Conservation (phyloP, 2,888 invertebrate genomes). For the Malachius bipustulatus region DNA sequence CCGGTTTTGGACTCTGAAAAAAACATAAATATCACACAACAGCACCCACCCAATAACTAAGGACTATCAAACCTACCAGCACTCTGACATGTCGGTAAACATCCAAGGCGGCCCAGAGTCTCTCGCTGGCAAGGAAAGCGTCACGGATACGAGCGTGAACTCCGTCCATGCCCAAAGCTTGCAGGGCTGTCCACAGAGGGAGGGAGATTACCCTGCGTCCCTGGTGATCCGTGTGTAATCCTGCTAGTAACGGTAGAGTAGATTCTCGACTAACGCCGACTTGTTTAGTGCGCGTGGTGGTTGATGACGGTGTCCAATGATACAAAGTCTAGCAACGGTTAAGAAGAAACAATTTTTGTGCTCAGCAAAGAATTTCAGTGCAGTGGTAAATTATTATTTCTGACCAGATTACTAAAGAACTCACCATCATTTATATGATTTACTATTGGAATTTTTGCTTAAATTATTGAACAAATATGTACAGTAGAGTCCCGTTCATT, state of each 20-base stretch:
- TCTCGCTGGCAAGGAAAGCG: conserved; percentile 62
- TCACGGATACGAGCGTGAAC: conserved; percentile 58
- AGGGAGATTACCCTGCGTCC: conserved; percentile 59
- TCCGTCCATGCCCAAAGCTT: conserved; percentile 58
- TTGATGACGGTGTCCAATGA: conserved; percentile 37
- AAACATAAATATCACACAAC: conserved; percentile 7
- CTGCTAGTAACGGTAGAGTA: conserved; percentile 47
- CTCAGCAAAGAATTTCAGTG: not conserved
- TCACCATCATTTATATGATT: too few species aligned
- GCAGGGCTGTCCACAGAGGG: conserved; percentile 74
- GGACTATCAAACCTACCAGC: conserved; percentile 45
- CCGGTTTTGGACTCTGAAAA: conserved; percentile 65
- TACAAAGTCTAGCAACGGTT: conserved; percentile 31
- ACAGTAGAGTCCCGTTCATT: too few species aligned
- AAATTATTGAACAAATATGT: too few species aligned
- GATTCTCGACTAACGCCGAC: conserved; percentile 41
- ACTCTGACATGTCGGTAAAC: conserved; percentile 57
- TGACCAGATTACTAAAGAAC: too few species aligned
- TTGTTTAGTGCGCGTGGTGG: conserved; percentile 27
- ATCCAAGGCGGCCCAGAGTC: conserved; percentile 46
- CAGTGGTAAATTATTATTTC: too few species aligned
- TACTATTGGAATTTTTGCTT: too few species aligned
- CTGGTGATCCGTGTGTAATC: conserved; percentile 40
- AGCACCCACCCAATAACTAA: too few species aligned
- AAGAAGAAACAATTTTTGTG: not conserved